Conservation (phyloP, 2,113 vertebrate species). For the Cinclus cinclus region DNA sequence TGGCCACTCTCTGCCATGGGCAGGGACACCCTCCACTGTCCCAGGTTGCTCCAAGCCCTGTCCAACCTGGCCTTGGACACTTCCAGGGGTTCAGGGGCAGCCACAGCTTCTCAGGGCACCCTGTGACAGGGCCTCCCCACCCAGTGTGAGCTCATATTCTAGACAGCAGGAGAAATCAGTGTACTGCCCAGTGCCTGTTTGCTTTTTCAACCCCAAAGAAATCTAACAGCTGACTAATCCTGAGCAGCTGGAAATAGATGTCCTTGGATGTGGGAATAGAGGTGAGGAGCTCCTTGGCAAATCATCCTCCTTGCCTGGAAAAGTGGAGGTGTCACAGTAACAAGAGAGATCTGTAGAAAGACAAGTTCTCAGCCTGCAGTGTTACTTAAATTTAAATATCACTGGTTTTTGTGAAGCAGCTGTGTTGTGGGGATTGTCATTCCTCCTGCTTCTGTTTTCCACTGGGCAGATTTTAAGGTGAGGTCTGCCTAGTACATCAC, state of each 20-base stretch:
- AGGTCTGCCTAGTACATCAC: neutral
- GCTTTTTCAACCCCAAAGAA: neutral
- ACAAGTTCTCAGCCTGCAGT: neutral
- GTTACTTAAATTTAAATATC: neutral
- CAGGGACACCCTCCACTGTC: fast-evolving
- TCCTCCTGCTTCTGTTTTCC: neutral
- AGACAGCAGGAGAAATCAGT: neutral
- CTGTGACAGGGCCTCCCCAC: neutral
- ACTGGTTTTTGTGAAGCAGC: neutral
- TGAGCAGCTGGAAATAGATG: neutral
- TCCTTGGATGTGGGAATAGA: neutral
- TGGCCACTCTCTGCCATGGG: fast-evolving
- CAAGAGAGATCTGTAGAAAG: neutral
- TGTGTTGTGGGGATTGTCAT: neutral
- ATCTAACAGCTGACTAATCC: neutral
- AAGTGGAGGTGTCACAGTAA: neutral
- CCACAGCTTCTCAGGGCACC: neutral
- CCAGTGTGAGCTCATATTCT: neutral
- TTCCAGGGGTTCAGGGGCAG: neutral
- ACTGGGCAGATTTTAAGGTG: neutral
- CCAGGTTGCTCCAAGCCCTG: fast-evolving
- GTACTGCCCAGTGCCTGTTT: neutral
- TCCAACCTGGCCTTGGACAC: neutral
- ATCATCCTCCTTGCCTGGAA: neutral
- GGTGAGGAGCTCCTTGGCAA: neutral